A percentile compares a stretch with the other conserved stretches of the same genome.
These are phyloP conservation scores for Phymanthus crucifer DNA, from an alignment of 92 coral and sea anemone species.

Conservation along the genomic window DNA sequence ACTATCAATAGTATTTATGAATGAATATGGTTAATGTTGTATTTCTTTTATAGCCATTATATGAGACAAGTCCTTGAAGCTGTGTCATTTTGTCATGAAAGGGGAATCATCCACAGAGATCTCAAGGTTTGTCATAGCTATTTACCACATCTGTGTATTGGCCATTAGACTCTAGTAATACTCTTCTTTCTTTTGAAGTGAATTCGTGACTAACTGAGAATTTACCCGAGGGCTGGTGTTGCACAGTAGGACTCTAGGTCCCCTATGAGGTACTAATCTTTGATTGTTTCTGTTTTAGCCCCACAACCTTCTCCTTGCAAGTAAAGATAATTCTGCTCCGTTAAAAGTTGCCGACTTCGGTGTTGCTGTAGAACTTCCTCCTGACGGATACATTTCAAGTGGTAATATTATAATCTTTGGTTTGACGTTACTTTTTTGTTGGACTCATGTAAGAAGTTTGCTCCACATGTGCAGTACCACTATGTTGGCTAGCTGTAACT, in stretches of 20 bases:
- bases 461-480: too few relatives aligned
- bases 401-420: slow-evolving; percentile 48
- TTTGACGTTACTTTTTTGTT: too few relatives aligned
- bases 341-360: slow-evolving; percentile 99
- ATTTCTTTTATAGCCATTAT: slow-evolving; percentile 71
- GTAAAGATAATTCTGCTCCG: slow-evolving; percentile 97
- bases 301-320: slow-evolving; percentile 87
- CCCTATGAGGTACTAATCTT: not conserved
- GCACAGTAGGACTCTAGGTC: too few relatives aligned
- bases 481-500: too few relatives aligned
- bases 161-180: not conserved
- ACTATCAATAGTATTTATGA: not conserved
- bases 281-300: slow-evolving; percentile 56
- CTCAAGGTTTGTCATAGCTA: slow-evolving; percentile 66
- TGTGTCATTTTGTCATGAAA: slow-evolving; percentile 78
- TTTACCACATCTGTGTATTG: too few relatives aligned
- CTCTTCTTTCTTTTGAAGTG: too few relatives aligned
- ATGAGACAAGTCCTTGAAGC: slow-evolving; percentile 97
- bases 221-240: too few relatives aligned
- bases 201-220: too few relatives aligned
- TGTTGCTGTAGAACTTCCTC: slow-evolving; percentile 87
- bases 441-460: too few relatives aligned
- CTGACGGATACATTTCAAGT: slow-evolving; percentile 77
- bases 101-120: slow-evolving; percentile 88
- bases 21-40: not conserved